Evolutionary conservation across 1,140 invertebrate genomes (phyloP), one percentile per base, ranked within the genome.

Genomic region (Hycleus cichorii): DNA sequence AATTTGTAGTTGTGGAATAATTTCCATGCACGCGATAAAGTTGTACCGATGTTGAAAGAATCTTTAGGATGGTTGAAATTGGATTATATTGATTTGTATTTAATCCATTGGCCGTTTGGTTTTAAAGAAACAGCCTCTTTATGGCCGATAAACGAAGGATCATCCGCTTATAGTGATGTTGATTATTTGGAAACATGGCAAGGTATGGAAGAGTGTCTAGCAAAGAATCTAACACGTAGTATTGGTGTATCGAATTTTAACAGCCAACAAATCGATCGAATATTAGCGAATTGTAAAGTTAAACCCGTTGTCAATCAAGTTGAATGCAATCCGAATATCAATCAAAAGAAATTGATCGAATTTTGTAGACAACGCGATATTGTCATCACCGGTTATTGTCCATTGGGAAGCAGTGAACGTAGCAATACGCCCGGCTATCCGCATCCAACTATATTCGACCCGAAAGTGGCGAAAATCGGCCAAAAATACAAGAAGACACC

Each of bases 241-340:
- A 93, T 95, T 60, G 93, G 92, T 4, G 72, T 95, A 1, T 94
- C 90, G 6, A 95, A 95, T 69, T 95, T 95, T 66, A 93, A 90
- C 70, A 82, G 80, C 40, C 73, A 85, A 57, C 93, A 95, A 70
- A 75, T 94, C 39, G 72, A 83, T 5, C 77, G 84, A 51, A 48
- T 95, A 38, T 55, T 91, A 0, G 74, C 83, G 38, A 77, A 74
- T 47, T 80, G 78, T 8, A 80, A 74, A 12, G 79, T 93, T 24
- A 85, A 86, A 71, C 92, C 91, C n/a, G 84, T 83, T 44, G 81
- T 80, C 4, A 85, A 90, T 69, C 91, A 94, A 78, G 81, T 91
- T 52, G 91, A 94, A 73, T 81, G 81, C 49, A 86, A 90, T 71
- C 82, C 82, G 0, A 89, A 88, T 67, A 72, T 88, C 48, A 83